Conservation (phyloP, 2,113 vertebrate genomes). For the Hemibates koningsi region DNA sequence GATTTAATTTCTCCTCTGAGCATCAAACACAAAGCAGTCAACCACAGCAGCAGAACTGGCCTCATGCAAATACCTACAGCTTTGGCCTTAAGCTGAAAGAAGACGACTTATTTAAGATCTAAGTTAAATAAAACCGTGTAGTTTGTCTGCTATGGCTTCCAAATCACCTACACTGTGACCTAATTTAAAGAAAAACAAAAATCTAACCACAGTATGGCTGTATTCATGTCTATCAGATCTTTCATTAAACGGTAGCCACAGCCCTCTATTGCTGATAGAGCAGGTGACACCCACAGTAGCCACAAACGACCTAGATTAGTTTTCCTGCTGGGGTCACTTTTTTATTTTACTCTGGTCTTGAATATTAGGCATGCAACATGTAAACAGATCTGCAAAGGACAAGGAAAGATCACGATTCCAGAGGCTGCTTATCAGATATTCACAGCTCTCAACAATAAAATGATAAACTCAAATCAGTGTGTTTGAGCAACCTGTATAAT, state of each 20-base stretch:
- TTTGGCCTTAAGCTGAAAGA: neutral
- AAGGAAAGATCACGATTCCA: neutral
- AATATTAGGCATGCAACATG: neutral
- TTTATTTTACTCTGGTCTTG: neutral
- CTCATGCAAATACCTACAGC: neutral
- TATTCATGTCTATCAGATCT: neutral
- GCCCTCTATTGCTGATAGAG: neutral
- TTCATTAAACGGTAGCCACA: neutral
- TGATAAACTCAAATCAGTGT: neutral
- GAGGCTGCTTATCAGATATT: rapidly evolving
- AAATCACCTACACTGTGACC: neutral
- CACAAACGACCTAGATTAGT: neutral
- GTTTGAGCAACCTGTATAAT: neutral
- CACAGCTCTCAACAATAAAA: neutral
- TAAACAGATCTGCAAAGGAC: neutral
- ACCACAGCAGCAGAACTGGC: neutral
- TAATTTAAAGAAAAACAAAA: neutral
- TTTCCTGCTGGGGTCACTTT: neutral
- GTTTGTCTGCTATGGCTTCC: neutral
- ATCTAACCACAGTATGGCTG: neutral
- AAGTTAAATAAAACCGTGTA: neutral
- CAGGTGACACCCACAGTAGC: neutral
- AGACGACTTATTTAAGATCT: neutral
- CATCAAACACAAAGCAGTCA: neutral
- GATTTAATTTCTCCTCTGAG: neutral